These are phyloP conservation scores for Otolemur garnettii DNA, from an alignment of 2,113 vertebrate genomes.

Conservation along the genomic window DNA sequence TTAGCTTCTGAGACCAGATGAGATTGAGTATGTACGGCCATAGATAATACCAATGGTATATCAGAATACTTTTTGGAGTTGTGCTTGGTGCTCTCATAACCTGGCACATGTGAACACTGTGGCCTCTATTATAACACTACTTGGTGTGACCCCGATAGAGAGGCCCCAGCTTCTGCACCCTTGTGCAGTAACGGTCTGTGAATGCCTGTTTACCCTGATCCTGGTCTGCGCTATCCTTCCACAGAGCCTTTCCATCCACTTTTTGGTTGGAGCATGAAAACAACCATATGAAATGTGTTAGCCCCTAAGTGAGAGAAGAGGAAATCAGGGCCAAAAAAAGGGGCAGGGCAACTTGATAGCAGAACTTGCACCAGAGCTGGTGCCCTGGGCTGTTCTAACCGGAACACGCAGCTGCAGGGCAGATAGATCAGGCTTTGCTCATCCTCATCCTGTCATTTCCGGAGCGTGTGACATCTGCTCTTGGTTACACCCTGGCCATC, in stretches of 20 bases:
- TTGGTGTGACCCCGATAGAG: not conserved
- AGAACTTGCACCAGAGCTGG: not conserved
- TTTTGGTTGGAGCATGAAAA: not conserved
- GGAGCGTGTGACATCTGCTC: not conserved
- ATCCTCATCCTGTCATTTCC: not conserved
- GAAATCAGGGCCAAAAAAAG: not conserved
- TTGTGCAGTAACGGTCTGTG: not conserved
- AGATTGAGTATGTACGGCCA: too few species aligned
- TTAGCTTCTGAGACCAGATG: too few species aligned
- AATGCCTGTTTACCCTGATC: not conserved
- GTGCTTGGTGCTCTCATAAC: not conserved
- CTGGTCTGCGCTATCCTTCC: not conserved
- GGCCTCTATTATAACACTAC: not conserved
- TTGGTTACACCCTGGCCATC: not conserved
- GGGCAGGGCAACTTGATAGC: not conserved
- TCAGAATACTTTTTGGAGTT: not conserved
- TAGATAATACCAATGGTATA: too few species aligned
- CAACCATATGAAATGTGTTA: not conserved
- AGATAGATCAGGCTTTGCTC: not conserved
- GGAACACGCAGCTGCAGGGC: rapidly evolving
- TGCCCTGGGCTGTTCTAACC: not conserved
- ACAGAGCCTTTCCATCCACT: not conserved
- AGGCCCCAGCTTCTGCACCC: not conserved
- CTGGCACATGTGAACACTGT: not conserved
- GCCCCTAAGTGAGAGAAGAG: not conserved